Conservation (phyloP, 2,797 vertebrate genomes). For the Xiphorhynchus erythropygius region DNA sequence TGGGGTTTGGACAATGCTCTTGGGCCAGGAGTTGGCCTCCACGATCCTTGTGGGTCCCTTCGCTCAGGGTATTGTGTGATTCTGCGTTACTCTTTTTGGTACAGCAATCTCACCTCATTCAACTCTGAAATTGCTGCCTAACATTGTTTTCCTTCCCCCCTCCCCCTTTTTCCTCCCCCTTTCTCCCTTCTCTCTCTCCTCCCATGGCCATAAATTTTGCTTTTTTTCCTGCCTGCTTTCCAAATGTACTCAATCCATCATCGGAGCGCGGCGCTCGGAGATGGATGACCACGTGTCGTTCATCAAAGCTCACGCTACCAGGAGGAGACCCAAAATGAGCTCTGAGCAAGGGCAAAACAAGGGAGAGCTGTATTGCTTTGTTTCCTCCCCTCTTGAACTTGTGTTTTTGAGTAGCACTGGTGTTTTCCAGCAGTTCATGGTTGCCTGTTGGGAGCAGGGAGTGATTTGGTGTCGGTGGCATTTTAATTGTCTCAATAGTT, state of each 20-base stretch:
- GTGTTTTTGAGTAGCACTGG: fast-evolving
- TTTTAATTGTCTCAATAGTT: neutral
- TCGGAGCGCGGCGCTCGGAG: neutral
- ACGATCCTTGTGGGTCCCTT: neutral
- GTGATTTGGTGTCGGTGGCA: neutral
- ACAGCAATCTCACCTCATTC: neutral
- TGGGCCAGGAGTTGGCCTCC: neutral
- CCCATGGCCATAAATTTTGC: conserved; percentile 32
- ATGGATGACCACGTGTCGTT: conserved; percentile 51
- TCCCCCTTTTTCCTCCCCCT: neutral
- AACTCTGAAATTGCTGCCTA: neutral
- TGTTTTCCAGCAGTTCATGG: neutral
- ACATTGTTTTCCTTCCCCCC: neutral
- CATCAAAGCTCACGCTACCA: conserved; percentile 15
- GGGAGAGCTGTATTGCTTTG: neutral
- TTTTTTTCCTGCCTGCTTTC: conserved; percentile 15
- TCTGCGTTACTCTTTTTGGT: neutral
- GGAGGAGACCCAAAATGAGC: conserved; percentile 40
- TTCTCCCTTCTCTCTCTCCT: neutral
- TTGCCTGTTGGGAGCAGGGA: neutral
- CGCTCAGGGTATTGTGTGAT: neutral
- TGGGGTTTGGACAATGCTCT: fast-evolving
- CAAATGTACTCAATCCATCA: conserved; percentile 60
- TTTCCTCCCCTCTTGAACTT: neutral
- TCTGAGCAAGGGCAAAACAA: conserved; percentile 23